Evolutionary conservation across 2,888 invertebrate genomes (phyloP), one percentile per base, ranked within the genome.

Genomic region (Frankliniella intonsa): DNA sequence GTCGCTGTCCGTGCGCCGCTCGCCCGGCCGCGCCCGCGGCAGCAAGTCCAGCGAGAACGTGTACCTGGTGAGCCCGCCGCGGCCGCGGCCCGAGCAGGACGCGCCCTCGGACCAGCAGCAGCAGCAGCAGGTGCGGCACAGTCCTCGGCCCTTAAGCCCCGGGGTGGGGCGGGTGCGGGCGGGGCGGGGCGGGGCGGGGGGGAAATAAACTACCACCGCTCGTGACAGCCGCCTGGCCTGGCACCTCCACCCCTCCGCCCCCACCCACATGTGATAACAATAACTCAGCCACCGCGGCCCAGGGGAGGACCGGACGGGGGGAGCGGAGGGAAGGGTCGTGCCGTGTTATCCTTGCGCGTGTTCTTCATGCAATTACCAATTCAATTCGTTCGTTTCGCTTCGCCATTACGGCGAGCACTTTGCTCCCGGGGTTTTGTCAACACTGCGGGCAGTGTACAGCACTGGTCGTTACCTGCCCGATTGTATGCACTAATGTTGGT

Each of bases 41-140:
- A 76, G 25, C 69, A 76, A 76, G 69, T 76, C 69, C 22, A 76
- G 69, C 69, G 69, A 76, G 69, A 76, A 76, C 69, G 69, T 76
- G 69, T 76, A 76, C 69, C 22, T 76, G 3, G 69, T 76, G 25
- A 76, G 69, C 69, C 69, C 69, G 0, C 69, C 69, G 22, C 22
- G 69, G 25, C 22, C n/a, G 69, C 69, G 22, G 25, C 22, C 25
- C 69, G 69, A 76, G 25, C 69, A 62, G 62, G 62, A 38, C 5
- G 38, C 38, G 38, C 38, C 38, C 38, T 38, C 38, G 3, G 38
- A 38, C 38, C 38, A 38, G 5, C 55, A 55, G 19, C 17, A 55
- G 55, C 55, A 76, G 25, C n/a, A 25, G 69, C 69, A 76, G 69
- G 69, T 76, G 69, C 5, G 55, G 5, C 17, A 55, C 19, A 22